These are phyloP conservation scores for Psilopsiagon aymara DNA, from an alignment of 2,113 vertebrate species.

Conservation along the genomic window DNA sequence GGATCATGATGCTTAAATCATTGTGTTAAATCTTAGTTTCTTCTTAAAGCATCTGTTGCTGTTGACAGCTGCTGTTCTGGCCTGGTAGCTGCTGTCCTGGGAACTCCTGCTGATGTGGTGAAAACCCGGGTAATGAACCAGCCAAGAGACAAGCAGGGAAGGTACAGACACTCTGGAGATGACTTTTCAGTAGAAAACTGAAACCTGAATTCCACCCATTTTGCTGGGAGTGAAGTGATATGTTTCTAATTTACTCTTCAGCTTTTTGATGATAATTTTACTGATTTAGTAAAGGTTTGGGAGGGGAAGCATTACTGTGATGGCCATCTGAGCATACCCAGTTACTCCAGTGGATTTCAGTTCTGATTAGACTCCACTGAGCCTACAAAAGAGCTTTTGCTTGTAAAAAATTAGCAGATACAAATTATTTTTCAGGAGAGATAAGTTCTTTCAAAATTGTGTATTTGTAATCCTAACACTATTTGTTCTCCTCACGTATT, in stretches of 20 bases:
- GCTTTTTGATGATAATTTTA: neutral
- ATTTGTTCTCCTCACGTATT: neutral
- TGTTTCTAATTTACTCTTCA: neutral
- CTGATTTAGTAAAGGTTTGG: neutral
- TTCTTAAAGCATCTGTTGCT: constrained; percentile 38
- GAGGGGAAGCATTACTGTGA: neutral
- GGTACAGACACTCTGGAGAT: neutral
- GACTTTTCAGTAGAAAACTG: neutral
- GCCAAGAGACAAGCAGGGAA: constrained; percentile 81
- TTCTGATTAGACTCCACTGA: neutral
- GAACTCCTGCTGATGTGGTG: constrained; percentile 86
- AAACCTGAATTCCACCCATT: neutral
- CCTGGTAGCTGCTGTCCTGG: constrained; percentile 84
- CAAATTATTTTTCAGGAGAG: neutral
- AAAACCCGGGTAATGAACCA: constrained; percentile 91
- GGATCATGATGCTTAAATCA: neutral
- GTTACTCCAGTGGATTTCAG: neutral
- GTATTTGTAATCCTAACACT: neutral
- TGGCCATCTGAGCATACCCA: neutral
- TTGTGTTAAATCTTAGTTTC: neutral
- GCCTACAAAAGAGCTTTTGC: neutral
- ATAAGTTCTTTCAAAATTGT: rapidly evolving
- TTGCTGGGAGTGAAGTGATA: neutral
- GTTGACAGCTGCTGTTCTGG: constrained; percentile 79
- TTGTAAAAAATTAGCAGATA: neutral